Evolutionary conservation across 2,888 invertebrate genomes (phyloP), one percentile per base, ranked within the genome.

Genomic region (Apotomis capreana): DNA sequence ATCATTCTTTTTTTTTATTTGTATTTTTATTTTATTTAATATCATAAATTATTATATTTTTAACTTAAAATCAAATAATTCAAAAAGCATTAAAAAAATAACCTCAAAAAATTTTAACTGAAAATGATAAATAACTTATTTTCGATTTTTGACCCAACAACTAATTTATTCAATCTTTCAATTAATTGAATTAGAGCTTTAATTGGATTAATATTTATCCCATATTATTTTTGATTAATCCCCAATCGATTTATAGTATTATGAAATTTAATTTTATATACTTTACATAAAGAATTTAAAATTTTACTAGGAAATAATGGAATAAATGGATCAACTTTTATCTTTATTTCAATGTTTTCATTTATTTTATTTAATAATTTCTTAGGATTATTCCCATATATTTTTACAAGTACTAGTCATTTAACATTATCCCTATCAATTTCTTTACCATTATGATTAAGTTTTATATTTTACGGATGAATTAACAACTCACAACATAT

Each of bases 401-500:
- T 96, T 89, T 96, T 96, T 89, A 95, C 95, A 46, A 92, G 94
- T 78, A 94, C 95, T 74, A 95, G 95, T 1, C 96, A 96, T 84
- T 82, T 96, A 90, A 87, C 87, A 8, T 77, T 96, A 81, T 94
- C 95, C 0, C 75, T 96, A 84, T 80, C 94, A 0, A 79, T 96
- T 82, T 94, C 95, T 0, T 68, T 96, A 76, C 94, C 95, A 0
- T 77, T 96, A 84, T 96, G 96, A 94, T 76, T 95, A 83, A 90
- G 89, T 76, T 94, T 95, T 87, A 95, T 96, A 94, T 74, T 95
- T 74, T 95, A 91, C 86, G 95, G 95, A 5, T 95, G 95, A 94
- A 85, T 94, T 78, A 95, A 95, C 83, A 94, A 95, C 77, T 93
- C 93, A 0, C 94, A 94, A 82, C 92, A 94, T 81, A 95, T 95